Conservation (phyloP, 2,797 vertebrate species). For the Catamblyrhynchus diadema region DNA sequence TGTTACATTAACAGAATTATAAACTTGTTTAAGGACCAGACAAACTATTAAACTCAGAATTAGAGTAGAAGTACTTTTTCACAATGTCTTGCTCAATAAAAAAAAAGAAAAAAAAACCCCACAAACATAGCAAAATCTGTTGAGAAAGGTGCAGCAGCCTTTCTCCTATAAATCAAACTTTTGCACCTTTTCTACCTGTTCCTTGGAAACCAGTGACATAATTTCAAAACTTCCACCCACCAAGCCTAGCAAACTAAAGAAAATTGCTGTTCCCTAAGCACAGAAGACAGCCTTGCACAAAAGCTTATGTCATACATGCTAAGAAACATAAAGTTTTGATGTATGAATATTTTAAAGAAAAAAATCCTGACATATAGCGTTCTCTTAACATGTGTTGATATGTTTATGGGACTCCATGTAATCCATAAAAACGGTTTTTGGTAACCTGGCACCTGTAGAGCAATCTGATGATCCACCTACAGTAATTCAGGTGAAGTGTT, state of each 20-base stretch:
- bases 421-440: background rate
- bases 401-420: background rate
- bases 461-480: background rate
- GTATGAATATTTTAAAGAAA: background rate
- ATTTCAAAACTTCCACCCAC: background rate
- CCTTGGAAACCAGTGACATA: background rate
- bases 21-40: background rate
- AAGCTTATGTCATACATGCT: accelerated
- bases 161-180: background rate
- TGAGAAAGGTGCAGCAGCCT: background rate
- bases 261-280: background rate
- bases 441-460: background rate
- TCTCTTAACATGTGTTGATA: background rate
- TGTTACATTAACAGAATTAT: background rate
- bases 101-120: accelerated
- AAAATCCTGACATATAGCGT: background rate
- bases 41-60: background rate
- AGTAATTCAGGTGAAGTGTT: background rate
- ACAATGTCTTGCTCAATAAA: background rate
- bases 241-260: background rate
- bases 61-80: background rate
- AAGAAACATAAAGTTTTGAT: background rate
- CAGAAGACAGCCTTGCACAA: background rate
- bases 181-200: background rate
- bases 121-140: background rate